A percentile compares a stretch with the other conserved stretches of the same genome.
phyloP scores from a whole-genome alignment of 2,113 vertebrate species.

The Cyanoderma ruficeps region DNA sequence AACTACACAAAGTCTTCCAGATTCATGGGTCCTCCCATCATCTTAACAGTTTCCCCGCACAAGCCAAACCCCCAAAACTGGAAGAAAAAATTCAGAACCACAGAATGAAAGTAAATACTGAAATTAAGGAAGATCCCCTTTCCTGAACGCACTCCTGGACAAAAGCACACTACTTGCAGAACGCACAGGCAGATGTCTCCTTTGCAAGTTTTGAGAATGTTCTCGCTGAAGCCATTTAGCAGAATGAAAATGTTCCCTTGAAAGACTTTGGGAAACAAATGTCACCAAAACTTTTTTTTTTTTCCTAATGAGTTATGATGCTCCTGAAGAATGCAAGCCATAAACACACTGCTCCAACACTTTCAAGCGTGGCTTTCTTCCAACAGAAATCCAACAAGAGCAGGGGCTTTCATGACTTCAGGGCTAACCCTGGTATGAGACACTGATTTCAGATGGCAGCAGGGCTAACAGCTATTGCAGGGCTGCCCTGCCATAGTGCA shows the following conservation, averaged over 20 bases:
- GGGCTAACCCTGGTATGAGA: neutral
- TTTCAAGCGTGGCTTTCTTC: neutral
- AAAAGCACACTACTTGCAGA: neutral
- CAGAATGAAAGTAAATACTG: neutral
- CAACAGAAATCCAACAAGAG: neutral
- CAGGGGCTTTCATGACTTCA: neutral
- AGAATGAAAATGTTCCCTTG: neutral
- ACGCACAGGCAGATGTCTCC: fast-evolving
- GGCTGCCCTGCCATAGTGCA: neutral
- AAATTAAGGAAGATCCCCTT: neutral
- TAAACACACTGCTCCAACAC: neutral
- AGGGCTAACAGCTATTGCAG: neutral
- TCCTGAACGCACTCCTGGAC: neutral
- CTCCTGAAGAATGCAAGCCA: neutral
- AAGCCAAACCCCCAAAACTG: neutral
- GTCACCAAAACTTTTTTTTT: neutral
- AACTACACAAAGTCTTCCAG: neutral
- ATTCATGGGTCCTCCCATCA: neutral
- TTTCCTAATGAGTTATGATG: neutral
- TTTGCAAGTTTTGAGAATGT: neutral
- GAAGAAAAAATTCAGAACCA: neutral
- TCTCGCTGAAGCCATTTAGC: neutral
- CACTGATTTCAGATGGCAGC: neutral
- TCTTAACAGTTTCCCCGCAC: fast-evolving
- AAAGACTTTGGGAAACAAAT: neutral